Evolutionary conservation across 1,140 invertebrate species (phyloP).

Genomic region (Micrasema minimum): DNA sequence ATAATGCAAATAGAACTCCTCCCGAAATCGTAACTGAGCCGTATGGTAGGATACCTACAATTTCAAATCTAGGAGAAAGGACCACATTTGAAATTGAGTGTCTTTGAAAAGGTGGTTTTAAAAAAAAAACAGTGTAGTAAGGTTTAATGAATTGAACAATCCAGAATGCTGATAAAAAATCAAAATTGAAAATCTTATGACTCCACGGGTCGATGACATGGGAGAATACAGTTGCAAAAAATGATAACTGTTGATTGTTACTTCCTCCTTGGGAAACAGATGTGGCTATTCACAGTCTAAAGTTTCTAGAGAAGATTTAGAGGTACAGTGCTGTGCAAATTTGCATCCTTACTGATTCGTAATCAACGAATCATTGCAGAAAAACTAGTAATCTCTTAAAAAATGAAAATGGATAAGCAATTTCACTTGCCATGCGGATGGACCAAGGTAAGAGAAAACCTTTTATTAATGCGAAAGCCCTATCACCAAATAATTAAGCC

Average conservation of each 20-base stretch:
- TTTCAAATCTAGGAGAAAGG: constrained; percentile 83
- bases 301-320: constrained; percentile 80
- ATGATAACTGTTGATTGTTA: constrained; percentile 84
- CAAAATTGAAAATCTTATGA: constrained; percentile 90
- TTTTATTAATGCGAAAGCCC: neutral
- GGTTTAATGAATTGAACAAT: constrained; percentile 88
- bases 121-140: constrained; percentile 86
- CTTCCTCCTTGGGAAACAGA: constrained; percentile 81
- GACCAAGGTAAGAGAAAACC: constrained; percentile 82
- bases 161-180: constrained; percentile 88
- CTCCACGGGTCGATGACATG: constrained; percentile 76
- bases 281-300: constrained; percentile 84
- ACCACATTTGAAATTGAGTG: constrained; percentile 89
- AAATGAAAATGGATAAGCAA: constrained; percentile 85
- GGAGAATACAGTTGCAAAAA: constrained; percentile 89
- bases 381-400: constrained; percentile 85
- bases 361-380: constrained; percentile 78
- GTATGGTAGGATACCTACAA: constrained; percentile 81
- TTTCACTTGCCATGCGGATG: constrained; percentile 83
- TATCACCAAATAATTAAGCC: too few species aligned
- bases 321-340: constrained; percentile 87
- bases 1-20: constrained; percentile 87
- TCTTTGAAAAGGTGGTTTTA: constrained; percentile 93
- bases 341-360: constrained; percentile 78
- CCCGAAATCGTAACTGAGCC: constrained; percentile 87